Percentiles rank a stretch among this genome's conserved stretches.
Conservation (phyloP, 1,140 invertebrate species). For the Eurosta solidaginis region DNA sequence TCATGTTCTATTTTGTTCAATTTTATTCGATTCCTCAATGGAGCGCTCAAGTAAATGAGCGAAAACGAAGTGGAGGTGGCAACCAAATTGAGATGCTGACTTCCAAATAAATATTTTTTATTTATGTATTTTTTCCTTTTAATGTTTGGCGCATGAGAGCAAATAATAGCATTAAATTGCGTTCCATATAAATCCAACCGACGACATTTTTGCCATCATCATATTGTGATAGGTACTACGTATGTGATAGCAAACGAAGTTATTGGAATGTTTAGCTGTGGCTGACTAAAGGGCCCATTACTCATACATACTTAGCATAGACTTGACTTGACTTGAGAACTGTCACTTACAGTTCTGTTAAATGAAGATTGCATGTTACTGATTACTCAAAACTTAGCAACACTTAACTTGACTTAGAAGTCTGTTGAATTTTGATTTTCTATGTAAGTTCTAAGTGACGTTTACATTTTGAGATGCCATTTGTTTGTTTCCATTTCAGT, state of each 20-base stretch:
- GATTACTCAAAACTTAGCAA: too few species aligned
- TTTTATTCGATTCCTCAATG: conserved; percentile 1
- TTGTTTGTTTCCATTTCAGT: too few species aligned
- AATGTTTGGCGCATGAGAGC: neutral
- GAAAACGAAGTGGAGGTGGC: neutral
- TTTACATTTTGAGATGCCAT: too few species aligned
- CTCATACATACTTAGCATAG: too few species aligned
- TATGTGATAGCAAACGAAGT: neutral
- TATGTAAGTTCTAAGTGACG: too few species aligned
- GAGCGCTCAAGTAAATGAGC: neutral
- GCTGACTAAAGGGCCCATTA: neutral
- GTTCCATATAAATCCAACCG: neutral
- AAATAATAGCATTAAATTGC: neutral
- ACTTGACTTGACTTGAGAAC: too few species aligned
- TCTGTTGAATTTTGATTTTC: too few species aligned
- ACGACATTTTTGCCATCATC: neutral
- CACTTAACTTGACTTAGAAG: too few species aligned
- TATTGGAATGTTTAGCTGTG: neutral
- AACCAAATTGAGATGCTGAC: too few species aligned
- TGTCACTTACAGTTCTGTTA: too few species aligned
- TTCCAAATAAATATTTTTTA: neutral
- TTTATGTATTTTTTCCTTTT: neutral
- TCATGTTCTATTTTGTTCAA: neutral
- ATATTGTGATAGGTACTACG: neutral
- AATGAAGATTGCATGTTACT: too few species aligned